Conservation (phyloP, 2,888 invertebrate species). For the Rotaria sp. region DNA sequence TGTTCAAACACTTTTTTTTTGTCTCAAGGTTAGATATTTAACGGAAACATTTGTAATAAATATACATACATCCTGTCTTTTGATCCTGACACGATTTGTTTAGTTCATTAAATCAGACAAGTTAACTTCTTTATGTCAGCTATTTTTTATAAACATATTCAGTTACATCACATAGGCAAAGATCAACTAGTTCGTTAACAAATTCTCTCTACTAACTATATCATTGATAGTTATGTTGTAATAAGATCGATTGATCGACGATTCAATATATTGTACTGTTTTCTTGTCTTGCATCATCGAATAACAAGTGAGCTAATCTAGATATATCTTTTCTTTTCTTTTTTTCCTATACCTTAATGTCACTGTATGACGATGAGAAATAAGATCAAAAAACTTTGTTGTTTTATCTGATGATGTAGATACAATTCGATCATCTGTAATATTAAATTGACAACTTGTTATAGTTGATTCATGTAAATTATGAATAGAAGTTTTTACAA, state of each 20-base stretch:
- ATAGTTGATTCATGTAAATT: conserved; percentile 44
- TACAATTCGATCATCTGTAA: conserved; percentile 49
- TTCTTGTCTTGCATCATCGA: conserved; percentile 4
- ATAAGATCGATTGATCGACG: conserved; percentile 9
- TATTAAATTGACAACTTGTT: conserved; percentile 49
- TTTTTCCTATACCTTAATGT: conserved; percentile 46
- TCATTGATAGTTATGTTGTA: conserved; percentile 12
- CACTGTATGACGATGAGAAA: conserved; percentile 47
- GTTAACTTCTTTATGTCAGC: neutral
- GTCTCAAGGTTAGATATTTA: neutral
- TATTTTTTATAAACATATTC: neutral
- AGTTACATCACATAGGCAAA: neutral
- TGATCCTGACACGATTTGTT: neutral
- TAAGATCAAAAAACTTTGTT: conserved; percentile 52
- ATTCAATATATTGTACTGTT: neutral
- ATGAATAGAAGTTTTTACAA: conserved; percentile 44
- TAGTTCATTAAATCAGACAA: conserved; percentile 15
- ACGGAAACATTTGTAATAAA: neutral
- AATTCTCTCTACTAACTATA: conserved; percentile 13
- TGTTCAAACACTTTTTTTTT: neutral
- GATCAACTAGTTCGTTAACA: conserved; percentile 19
- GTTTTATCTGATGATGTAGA: conserved; percentile 53
- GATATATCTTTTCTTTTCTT: neutral
- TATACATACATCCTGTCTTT: neutral
- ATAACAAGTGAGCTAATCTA: conserved; percentile 13